A percentile compares a stretch with the other conserved stretches of the same genome.
These are phyloP conservation scores for Prionace glauca DNA, from an alignment of 2,797 vertebrate genomes.

Conservation along the genomic window DNA sequence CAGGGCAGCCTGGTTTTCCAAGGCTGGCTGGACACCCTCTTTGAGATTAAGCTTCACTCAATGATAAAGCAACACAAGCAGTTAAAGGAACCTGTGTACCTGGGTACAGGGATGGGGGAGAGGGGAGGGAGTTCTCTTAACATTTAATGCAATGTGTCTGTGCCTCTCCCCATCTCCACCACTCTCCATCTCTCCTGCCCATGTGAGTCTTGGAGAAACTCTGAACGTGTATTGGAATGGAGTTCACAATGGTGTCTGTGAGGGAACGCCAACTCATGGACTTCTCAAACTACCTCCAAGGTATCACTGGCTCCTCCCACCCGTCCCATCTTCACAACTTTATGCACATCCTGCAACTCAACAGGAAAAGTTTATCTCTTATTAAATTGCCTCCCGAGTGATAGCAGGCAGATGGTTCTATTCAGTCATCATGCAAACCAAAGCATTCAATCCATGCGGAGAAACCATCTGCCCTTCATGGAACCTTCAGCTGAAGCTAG, in stretches of 20 bases:
- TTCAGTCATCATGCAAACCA: not conserved
- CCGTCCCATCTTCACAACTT: not conserved
- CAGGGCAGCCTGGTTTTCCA: not conserved
- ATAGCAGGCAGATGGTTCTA: not conserved
- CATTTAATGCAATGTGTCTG: not conserved
- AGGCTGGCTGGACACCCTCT: not conserved
- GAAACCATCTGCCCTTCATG: not conserved
- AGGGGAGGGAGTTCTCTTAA: not conserved
- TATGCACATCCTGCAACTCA: too few species aligned
- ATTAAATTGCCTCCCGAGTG: not conserved
- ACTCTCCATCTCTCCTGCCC: too few species aligned
- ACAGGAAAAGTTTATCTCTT: not conserved
- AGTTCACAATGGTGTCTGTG: not conserved
- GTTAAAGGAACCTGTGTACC: not conserved
- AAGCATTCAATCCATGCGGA: not conserved
- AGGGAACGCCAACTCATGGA: not conserved
- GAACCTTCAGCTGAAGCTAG: not conserved
- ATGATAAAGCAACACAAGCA: not conserved
- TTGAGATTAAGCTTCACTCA: not conserved
- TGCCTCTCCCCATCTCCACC: not conserved
- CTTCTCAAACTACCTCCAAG: not conserved
- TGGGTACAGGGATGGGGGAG: not conserved
- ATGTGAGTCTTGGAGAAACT: not conserved
- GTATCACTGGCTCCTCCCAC: not conserved
- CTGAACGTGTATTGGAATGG: not conserved